Base-by-base conservation (phyloP, 2,113 vertebrate species). In the Tretioscincus oriximinensis region DNA sequence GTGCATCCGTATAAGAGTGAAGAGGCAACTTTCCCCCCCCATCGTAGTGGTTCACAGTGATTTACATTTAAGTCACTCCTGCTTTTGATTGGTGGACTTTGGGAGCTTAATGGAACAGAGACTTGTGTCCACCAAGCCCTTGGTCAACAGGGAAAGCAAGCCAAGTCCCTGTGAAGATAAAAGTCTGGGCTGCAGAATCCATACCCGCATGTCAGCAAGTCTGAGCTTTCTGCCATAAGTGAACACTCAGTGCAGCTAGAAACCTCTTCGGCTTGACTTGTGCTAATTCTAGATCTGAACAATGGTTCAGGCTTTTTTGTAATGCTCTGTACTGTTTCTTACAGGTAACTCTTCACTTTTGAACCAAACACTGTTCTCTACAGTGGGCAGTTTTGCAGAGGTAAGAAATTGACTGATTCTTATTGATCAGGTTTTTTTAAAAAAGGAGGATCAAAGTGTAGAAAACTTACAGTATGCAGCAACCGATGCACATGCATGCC, bases 331-430 rank as follows among this genome's bases (percentile, higher is more conserved):
- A 66, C 24, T 54, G 11, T 51, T 22, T 18, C 45, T 90, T 78
- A 24, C 87, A 93, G 92, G 74, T 78, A 88, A 81, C 31, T 78
- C 61, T 69, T 79, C 81, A 0, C 1, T 75, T 73, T 31, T 74
- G 80, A 92, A 92, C 0, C 10, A 74, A 78, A 91, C 88, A 0
- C 26, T 0, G 0, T 65, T 80, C 35, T 9, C 18, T 1, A 49
- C 2, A 0, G 1, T 54, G 16, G 29, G 35, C 58, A 8, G 2
- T 0, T 78, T 45, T 29, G 0, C 0, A 35, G 83, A 92, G 92
- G 92, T 92, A 92, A 73, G 67, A 49, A 82, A 76, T 61, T 9
- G 24, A 78, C 8, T 49, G 7, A 12, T 49, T 47, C n/a, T 63
- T 31, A 18, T 0, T 24, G 21, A 11, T 12, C 49, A 8, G n/a